These are phyloP conservation scores for Drosophila affinis DNA, from an alignment of 2,888 invertebrate genomes.

Conservation along the genomic window DNA sequence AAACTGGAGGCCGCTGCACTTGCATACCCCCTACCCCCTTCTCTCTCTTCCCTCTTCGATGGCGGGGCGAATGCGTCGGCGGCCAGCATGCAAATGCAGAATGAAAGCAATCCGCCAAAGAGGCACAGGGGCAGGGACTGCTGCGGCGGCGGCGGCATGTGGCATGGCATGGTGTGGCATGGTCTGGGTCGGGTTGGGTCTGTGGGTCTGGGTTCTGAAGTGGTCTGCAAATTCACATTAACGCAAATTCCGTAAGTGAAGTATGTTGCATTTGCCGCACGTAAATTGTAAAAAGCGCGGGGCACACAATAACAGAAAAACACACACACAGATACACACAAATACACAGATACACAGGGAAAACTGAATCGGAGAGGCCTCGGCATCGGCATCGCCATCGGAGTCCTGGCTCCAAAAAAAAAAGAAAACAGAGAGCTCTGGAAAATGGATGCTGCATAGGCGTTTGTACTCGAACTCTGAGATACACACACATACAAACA, in stretches of 20 bases:
- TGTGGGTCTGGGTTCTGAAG: constrained; percentile 66
- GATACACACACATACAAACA: constrained; percentile 45
- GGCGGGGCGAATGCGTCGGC: constrained; percentile 42
- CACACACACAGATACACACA: constrained; percentile 57
- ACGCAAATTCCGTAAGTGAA: constrained; percentile 80
- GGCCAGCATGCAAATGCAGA: constrained; percentile 64
- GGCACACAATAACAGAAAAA: constrained; percentile 76
- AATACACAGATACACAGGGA: constrained; percentile 44
- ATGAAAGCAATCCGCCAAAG: constrained; percentile 59
- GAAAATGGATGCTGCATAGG: constrained; percentile 64
- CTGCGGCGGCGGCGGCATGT: not conserved
- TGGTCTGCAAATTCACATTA: constrained; percentile 81
- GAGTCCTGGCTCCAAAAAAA: constrained; percentile 24
- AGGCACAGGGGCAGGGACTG: constrained; percentile 5
- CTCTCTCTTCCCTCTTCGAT: constrained; percentile 2
- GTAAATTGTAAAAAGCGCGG: constrained; percentile 77
- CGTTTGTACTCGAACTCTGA: constrained; percentile 66
- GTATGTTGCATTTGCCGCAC: constrained; percentile 80
- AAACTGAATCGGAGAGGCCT: constrained; percentile 22
- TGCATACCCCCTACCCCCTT: constrained; percentile 39
- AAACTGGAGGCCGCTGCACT: constrained; percentile 74
- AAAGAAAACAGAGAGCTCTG: constrained; percentile 18
- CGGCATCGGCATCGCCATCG: constrained; percentile 11
- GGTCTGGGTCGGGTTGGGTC: not conserved
- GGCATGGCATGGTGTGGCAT: not conserved